These are phyloP conservation scores for Diplosoma virens DNA, from an alignment of 23 tunicate species.

Conservation along the genomic window DNA sequence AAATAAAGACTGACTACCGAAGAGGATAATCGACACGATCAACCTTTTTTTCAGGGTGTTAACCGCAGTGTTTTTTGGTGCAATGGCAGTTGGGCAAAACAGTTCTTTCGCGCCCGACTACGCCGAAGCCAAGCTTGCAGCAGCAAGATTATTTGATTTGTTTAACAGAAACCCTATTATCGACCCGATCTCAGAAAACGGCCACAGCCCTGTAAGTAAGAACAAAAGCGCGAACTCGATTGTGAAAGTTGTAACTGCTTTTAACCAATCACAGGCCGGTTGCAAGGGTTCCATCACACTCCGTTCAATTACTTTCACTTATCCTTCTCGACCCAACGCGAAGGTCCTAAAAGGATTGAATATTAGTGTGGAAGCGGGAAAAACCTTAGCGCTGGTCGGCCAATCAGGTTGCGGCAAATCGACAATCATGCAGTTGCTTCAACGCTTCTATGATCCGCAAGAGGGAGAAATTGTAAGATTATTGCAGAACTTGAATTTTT, in stretches of 20 bases:
- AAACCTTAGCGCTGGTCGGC: slow-evolving; percentile 64
- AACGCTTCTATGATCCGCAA: slow-evolving; percentile 58
- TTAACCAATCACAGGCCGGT: background rate
- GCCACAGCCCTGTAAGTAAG: slow-evolving; percentile 66
- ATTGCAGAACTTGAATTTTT: no score
- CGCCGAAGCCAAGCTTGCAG: slow-evolving; percentile 88
- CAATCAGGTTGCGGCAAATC: slow-evolving; percentile 77
- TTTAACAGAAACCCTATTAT: slow-evolving; percentile 61
- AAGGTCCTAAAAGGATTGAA: slow-evolving; percentile 36
- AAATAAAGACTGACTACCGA: no score
- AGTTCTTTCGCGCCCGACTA: slow-evolving; percentile 92
- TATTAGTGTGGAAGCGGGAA: slow-evolving; percentile 39
- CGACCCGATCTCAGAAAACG: slow-evolving; percentile 65
- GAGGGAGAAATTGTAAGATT: slow-evolving; percentile 48
- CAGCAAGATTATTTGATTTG: slow-evolving; percentile 65
- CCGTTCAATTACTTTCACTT: slow-evolving; percentile 15
- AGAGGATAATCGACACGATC: background rate
- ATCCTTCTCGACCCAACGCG: slow-evolving; percentile 64
- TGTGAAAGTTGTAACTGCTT: background rate
- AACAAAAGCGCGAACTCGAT: background rate
- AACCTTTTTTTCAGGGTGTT: slow-evolving; percentile 54
- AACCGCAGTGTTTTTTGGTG: slow-evolving; percentile 95
- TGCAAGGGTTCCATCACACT: slow-evolving; percentile 9
- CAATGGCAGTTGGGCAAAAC: slow-evolving; percentile 96
- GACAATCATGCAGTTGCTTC: slow-evolving; percentile 51